These are phyloP conservation scores for Heliothis virescens DNA, from an alignment of 1,140 invertebrate species.

Conservation along the genomic window DNA sequence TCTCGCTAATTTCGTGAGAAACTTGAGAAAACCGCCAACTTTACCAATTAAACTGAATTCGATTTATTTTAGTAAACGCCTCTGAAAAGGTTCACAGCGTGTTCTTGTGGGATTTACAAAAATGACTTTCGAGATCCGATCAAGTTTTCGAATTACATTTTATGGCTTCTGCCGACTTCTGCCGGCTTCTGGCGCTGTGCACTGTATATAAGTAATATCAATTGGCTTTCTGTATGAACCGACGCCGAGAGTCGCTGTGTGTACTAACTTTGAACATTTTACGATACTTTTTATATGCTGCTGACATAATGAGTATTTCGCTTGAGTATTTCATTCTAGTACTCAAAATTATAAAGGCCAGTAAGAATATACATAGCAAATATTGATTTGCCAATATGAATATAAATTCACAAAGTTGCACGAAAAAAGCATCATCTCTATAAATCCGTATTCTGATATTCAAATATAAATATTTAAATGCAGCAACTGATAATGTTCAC, in stretches of 20 bases:
- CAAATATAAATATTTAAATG: too few species aligned
- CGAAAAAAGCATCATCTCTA: too few species aligned
- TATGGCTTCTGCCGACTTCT: conserved; percentile 38
- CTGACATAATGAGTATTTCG: too few species aligned
- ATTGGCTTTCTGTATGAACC: conserved; percentile 33
- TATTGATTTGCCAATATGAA: too few species aligned
- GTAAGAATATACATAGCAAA: too few species aligned
- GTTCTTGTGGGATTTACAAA: conserved; percentile 58
- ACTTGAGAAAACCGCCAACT: conserved; percentile 70
- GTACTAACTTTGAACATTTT: background rate
- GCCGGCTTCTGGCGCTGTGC: conserved; percentile 28
- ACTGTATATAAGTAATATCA: conserved; percentile 27
- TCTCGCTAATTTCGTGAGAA: conserved; percentile 70
- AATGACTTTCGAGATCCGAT: conserved; percentile 54
- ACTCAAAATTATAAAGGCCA: too few species aligned
- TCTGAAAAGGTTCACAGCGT: conserved; percentile 55
- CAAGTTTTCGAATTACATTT: conserved; percentile 52
- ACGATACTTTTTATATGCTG: background rate
- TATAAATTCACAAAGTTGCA: too few species aligned
- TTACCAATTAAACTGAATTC: conserved; percentile 75
- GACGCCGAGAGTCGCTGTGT: background rate
- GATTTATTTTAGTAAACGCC: conserved; percentile 70
- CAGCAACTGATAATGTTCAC: too few species aligned
- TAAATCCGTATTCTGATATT: too few species aligned
- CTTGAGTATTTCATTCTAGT: too few species aligned